Evolutionary conservation across 2,797 vertebrate genomes (phyloP), one percentile per base, ranked within the genome.

Genomic region (Acanthurus lineatus): DNA sequence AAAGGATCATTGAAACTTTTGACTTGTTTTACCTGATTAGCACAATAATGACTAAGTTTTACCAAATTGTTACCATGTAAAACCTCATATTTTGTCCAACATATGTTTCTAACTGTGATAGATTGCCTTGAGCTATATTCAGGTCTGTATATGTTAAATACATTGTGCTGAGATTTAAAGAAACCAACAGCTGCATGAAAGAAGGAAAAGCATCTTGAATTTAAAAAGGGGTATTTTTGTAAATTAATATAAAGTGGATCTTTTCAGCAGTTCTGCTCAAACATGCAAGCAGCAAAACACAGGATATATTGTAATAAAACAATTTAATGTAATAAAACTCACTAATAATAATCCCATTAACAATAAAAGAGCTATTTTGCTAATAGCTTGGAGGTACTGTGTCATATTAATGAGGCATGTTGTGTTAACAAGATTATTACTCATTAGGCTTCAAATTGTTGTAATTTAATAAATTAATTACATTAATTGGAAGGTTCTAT

Each of bases 401-500:
- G 70, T 72, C 53, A 47, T 35, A 10, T 71, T 76, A 86, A 78
- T 78, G 59, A 72, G 38, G 32, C 11, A 0, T 32, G 61, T 51
- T 62, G 42, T 44, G 59, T 70, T 57, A 69, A 72, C 9, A 20
- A 71, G 51, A 35, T 85, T 58, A 62, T 64, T n/a, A 56, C 40
- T 54, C 32, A 60, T 70, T 32, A 81, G 8, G 11, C 49, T n/a
- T 49, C 63, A 72, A 72, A 72, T 61, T 76, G 63, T 60, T 69
- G 17, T 58, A 52, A 76, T 60, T 57, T 28, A 28, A 47, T 42
- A 64, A 58, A 77, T 73, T 58, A 57, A 80, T 83, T 19, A 40
- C 42, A 35, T 60, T 68, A 56, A 68, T 54, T 51, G 6, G 28
- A 74, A 68, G 56, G n/a, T 68, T 70, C 73, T 14, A 62, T 15